Evolutionary conservation across 2,797 vertebrate species (phyloP).

Genomic region (Selene dorsalis): DNA sequence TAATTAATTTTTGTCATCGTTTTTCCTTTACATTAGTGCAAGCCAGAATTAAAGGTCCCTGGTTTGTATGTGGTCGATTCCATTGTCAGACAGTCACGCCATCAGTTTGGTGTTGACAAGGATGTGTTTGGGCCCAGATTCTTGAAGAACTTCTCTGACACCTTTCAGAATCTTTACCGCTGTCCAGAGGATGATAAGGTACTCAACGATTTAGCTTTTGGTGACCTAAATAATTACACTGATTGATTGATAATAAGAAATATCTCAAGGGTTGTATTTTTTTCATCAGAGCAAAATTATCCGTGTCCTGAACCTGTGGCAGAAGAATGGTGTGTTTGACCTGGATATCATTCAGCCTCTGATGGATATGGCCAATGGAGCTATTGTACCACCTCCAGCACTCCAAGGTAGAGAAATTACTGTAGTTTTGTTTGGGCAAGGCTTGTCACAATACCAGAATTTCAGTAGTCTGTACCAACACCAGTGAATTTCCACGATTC

Average conservation of each 20-base stretch:
- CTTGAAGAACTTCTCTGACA: conserved; percentile 95
- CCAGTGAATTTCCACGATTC: too few species aligned
- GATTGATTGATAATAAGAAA: background rate
- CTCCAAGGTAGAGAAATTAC: conserved; percentile 60
- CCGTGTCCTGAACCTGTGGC: conserved; percentile 96
- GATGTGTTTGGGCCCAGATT: conserved; percentile 98
- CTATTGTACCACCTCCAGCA: conserved; percentile 70
- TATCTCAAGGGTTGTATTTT: conserved; percentile 8
- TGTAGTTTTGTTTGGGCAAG: background rate
- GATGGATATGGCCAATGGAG: conserved; percentile 92
- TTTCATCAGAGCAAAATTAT: conserved; percentile 92
- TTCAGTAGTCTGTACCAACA: too few species aligned
- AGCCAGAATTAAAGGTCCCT: conserved; percentile 96
- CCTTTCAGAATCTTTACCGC: conserved; percentile 95
- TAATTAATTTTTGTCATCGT: background rate
- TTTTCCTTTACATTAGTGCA: conserved; percentile 85
- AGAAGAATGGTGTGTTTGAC: conserved; percentile 98
- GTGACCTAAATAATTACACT: background rate
- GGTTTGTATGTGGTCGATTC: conserved; percentile 98
- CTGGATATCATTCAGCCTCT: conserved; percentile 97
- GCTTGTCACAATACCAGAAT: too few species aligned
- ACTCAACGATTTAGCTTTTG: background rate
- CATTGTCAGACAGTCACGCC: conserved; percentile 97
- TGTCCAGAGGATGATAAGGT: conserved; percentile 98
- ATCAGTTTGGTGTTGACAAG: conserved; percentile 98